Evolutionary conservation across 2,113 vertebrate species (phyloP), one percentile per base, ranked within the genome.

Genomic region (Polypterus senegalus): DNA sequence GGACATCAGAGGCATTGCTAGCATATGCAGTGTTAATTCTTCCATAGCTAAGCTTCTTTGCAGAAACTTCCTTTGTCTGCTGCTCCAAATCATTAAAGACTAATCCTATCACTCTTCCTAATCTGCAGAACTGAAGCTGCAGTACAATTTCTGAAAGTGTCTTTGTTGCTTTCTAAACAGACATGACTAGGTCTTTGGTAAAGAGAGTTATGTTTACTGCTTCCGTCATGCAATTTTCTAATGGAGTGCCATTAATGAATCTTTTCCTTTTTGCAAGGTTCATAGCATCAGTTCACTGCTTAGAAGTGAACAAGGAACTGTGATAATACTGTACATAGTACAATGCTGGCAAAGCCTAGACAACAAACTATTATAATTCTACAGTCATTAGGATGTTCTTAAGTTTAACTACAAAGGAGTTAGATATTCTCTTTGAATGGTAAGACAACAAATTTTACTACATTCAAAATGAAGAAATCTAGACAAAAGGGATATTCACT

Each of bases 81-180:
- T 77, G 88, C 92, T 92, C 92, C 93, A 97, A 94, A 94, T 97
- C 94, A 97, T 97, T 97, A 97, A 94, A 92, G 93, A 91, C 95
- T 98, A 97, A 92, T 94, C 93, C 91, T 92, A 93, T 96, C 93
- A 96, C 88, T 88, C 87, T 86, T 84, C 86, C 88, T 97, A 95
- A 98, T 97, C 95, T 93, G 82, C 87, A 75, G 88, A 88, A 84
- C 84, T 82, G 72, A 77, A 84, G 87, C 85, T 76, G 84, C 88
- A 87, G 87, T 89, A 84, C 73, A 81, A 82, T 86, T 90, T 90
- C 88, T 74, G 83, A 91, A 90, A 89, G 82, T 79, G 82, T 80
- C 84, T 89, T 90, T 91, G 88, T 90, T 88, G 78, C 76, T 73
- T 75, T 76, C 76, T 79, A 85, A 89, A 88, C 83, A 87, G 83